Conservation (phyloP, 2,113 vertebrate species). For the Danionella cerebrum region DNA sequence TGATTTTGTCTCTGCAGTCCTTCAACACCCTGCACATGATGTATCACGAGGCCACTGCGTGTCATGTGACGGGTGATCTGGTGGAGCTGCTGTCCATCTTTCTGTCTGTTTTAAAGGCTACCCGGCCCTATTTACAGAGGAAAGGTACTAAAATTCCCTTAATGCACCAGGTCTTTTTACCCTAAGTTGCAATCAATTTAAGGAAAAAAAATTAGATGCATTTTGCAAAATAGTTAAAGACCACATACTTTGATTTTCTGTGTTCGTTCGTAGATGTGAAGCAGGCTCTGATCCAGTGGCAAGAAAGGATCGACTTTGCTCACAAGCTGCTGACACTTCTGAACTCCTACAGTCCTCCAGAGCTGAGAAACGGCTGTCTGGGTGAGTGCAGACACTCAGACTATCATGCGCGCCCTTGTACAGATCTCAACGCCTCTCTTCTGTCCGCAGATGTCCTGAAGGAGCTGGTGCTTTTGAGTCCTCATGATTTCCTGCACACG, state of each 20-base stretch:
- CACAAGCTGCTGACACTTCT: slow-evolving; percentile 98
- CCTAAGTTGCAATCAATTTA: too few relatives aligned
- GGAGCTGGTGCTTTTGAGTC: slow-evolving; percentile 95
- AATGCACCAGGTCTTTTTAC: neutral
- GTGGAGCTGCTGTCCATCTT: slow-evolving; percentile 98
- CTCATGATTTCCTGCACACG: slow-evolving; percentile 98
- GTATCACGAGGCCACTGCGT: slow-evolving; percentile 98
- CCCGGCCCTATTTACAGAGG: slow-evolving; percentile 90
- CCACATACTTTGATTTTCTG: neutral
- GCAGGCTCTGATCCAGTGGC: slow-evolving; percentile 98
- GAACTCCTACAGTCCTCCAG: slow-evolving; percentile 97
- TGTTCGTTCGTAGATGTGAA: slow-evolving; percentile 80
- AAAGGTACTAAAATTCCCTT: slow-evolving; percentile 73
- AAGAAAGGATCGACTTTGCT: slow-evolving; percentile 97
- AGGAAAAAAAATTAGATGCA: too few relatives aligned
- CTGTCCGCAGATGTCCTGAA: slow-evolving; percentile 88
- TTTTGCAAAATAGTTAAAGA: too few relatives aligned
- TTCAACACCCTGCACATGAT: slow-evolving; percentile 99
- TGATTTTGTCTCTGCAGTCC: slow-evolving; percentile 63
- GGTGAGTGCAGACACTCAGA: slow-evolving; percentile 60
- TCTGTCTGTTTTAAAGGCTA: slow-evolving; percentile 92
- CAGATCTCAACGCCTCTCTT: too few relatives aligned
- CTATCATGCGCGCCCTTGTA: too few relatives aligned
- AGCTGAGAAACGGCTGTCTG: slow-evolving; percentile 90
- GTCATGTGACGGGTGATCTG: slow-evolving; percentile 95